phyloP scores from a whole-genome alignment of 2,113 vertebrate species.

The Prietella phreatophila region DNA sequence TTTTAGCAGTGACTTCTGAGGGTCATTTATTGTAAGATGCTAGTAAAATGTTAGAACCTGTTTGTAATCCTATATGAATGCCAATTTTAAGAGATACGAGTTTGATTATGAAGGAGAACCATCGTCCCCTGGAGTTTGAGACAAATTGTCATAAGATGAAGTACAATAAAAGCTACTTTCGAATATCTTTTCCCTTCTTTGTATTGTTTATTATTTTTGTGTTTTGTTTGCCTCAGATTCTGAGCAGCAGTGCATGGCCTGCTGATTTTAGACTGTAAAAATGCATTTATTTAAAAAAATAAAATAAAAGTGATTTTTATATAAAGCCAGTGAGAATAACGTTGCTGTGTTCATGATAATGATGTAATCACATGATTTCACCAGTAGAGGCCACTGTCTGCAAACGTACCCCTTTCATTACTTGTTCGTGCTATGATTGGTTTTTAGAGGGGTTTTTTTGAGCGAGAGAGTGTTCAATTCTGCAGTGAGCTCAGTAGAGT shows the following conservation, averaged over 20 bases:
- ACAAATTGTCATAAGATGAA: conserved; percentile 59
- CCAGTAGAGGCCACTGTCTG: conserved; percentile 36
- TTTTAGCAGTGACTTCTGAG: conserved; percentile 1
- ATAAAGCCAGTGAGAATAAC: conserved; percentile 57
- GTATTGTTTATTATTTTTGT: conserved; percentile 3
- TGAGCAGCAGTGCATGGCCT: conserved; percentile 71
- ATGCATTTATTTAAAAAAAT: conserved; percentile 81
- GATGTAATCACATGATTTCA: neutral
- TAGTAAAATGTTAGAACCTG: conserved; percentile 20
- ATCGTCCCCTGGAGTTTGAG: conserved; percentile 67
- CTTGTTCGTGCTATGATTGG: neutral
- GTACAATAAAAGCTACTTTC: conserved; percentile 56
- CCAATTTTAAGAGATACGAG: conserved; percentile 38
- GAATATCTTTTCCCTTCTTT: conserved; percentile 36
- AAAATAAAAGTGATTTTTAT: conserved; percentile 80
- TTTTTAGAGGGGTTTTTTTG: neutral
- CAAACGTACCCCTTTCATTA: no score
- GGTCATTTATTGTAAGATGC: neutral
- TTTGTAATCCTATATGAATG: conserved; percentile 51
- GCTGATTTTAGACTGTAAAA: conserved; percentile 77
- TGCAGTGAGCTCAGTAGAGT: neutral
- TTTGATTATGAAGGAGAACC: conserved; percentile 59
- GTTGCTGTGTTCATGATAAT: neutral
- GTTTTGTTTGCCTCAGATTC: conserved; percentile 64
- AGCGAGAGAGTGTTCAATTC: neutral